Conservation (phyloP, 2,113 vertebrate genomes). For the Telmatochromis sp. region DNA sequence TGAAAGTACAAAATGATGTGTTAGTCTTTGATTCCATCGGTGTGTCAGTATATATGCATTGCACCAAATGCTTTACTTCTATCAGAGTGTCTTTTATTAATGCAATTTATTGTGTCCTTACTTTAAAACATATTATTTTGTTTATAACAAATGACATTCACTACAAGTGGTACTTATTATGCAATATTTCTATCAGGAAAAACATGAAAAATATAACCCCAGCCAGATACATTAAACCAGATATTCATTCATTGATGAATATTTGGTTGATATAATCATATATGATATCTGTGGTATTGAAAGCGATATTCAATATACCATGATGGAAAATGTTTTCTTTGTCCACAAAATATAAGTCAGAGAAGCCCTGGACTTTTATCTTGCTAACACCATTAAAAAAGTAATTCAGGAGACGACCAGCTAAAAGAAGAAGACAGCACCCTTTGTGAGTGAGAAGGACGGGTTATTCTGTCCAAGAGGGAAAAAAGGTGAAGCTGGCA, state of each 20-base stretch:
- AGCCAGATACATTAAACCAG: not conserved
- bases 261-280: not conserved
- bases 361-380: not conserved
- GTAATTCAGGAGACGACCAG: not conserved
- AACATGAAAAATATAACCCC: not conserved
- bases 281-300: not conserved
- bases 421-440: not conserved
- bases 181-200: not conserved
- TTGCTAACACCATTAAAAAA: not conserved
- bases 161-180: not conserved
- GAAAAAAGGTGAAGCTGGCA: not conserved
- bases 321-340: not conserved
- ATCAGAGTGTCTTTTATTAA: not conserved
- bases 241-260: not conserved
- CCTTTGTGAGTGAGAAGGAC: not conserved
- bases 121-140: not conserved
- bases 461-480: not conserved
- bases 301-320: not conserved
- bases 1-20: slow-evolving; percentile 19
- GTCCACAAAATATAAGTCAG: not conserved
- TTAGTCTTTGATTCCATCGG: not conserved
- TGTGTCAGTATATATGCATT: not conserved
- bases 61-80: not conserved
- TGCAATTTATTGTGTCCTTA: not conserved
- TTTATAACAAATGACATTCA: not conserved